Evolutionary conservation across 2,888 invertebrate species (phyloP).

Genomic region (Drosophila neotestacea): DNA sequence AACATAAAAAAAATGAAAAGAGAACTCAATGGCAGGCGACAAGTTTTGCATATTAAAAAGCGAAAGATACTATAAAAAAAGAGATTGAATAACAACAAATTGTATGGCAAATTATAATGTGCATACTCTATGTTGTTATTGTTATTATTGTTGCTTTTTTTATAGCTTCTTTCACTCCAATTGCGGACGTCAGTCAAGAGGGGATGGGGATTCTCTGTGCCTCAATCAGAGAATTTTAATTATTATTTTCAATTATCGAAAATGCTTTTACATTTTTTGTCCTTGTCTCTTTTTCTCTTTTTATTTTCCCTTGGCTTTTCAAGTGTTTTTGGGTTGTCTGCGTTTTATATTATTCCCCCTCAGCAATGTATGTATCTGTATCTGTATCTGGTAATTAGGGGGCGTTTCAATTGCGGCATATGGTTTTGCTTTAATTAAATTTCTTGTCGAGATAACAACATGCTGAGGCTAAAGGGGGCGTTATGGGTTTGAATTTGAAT

Average conservation of each 20-base stretch:
- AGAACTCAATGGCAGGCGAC: slow-evolving; percentile 49
- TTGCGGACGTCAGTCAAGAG: slow-evolving; percentile 61
- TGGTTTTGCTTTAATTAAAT: slow-evolving; percentile 75
- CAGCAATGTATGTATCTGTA: slow-evolving; percentile 18
- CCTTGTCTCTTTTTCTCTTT: slow-evolving; percentile 11
- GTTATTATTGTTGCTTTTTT: slow-evolving; percentile 42
- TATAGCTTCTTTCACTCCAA: slow-evolving; percentile 73
- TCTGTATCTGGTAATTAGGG: slow-evolving; percentile 57
- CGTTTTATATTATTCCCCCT: slow-evolving; percentile 31
- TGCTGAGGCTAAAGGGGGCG: slow-evolving; percentile 22
- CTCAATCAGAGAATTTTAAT: slow-evolving; percentile 83
- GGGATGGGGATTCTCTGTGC: slow-evolving; percentile 12
- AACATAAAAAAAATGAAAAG: slow-evolving; percentile 4
- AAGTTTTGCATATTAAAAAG: slow-evolving; percentile 67
- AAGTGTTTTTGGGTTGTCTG: slow-evolving; percentile 54
- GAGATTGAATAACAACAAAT: slow-evolving; percentile 52
- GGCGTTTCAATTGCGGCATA: slow-evolving; percentile 70
- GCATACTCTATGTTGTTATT: slow-evolving; percentile 31
- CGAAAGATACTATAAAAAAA: slow-evolving; percentile 29
- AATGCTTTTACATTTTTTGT: slow-evolving; percentile 60
- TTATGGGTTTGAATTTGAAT: slow-evolving; percentile 1
- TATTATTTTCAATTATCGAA: slow-evolving; percentile 83
- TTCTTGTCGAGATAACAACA: slow-evolving; percentile 55
- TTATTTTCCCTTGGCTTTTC: slow-evolving; percentile 38
- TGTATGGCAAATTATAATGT: slow-evolving; percentile 57